Base-by-base conservation (phyloP, 1,140 invertebrate genomes). In the Oryzaephilus surinamensis region DNA sequence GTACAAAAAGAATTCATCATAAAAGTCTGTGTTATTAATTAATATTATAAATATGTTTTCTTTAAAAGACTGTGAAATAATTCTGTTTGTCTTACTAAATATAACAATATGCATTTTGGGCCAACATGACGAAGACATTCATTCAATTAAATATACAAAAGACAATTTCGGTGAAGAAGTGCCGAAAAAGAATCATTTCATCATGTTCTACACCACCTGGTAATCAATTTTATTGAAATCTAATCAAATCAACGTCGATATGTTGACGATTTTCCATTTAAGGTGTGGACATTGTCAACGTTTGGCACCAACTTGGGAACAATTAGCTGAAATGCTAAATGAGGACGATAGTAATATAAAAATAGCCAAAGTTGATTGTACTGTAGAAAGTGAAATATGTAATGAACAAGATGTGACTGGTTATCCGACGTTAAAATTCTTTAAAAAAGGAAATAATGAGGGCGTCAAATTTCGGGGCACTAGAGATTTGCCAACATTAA, bases 131-230 rank as follows among this genome's bases (percentile, higher is more conserved):
- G 60, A 63, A 41, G 58, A 60, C 43, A 53, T 53, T 10, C 47
- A 61, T 40, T 60, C 61, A 7, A 28, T 64, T 12, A 55, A 62
- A 43, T 70, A 67, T 43, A 62, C 46, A 3, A 46, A 44, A 8
- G 67, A 71, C 6, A 72, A 62, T 32, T 81, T 82, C 54, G 55
- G 63, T 2, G 52, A 63, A 14, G 66, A 72, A 60, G 58, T 84
- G 2, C 52, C 65, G 8, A 69, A 69, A 24, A 80, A 74, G 34
- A 70, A 76, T 55, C 74, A 81, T 57, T 86, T 85, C 61, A 64
- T 87, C 19, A 83, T 84, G 69, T 84, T 84, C 53, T 84, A 74
- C 61, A 80, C 79, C 6, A 81, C 81, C 16, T 84, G 82, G 81
- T 84, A 70, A 66, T 64, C 38, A 17, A 3, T 14, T 4, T 33